phyloP scores from a whole-genome alignment of 2,797 vertebrate genomes.

The Sebastes variabilis region DNA sequence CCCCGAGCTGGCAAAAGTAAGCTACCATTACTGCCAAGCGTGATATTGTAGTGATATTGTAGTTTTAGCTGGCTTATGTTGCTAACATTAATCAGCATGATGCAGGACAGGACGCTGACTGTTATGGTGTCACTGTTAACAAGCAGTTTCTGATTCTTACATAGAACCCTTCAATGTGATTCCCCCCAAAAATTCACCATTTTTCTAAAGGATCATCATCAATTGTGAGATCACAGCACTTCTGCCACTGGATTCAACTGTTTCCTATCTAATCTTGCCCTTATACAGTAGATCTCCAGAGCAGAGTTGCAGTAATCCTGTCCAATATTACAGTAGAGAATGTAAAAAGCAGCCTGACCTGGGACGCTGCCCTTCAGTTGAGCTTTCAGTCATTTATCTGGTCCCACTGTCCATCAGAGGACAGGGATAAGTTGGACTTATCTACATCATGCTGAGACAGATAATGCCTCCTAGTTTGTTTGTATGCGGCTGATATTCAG shows the following conservation, averaged over 20 bases:
- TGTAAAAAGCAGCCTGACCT: neutral
- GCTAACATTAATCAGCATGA: too few species aligned
- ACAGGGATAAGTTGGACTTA: neutral
- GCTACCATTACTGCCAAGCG: too few species aligned
- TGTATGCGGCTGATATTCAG: neutral
- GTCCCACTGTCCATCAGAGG: neutral
- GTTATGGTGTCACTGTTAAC: too few species aligned
- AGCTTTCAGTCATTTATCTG: conserved; percentile 3
- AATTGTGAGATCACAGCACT: too few species aligned
- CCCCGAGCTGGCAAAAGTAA: too few species aligned
- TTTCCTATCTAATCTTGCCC: neutral
- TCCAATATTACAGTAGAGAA: neutral
- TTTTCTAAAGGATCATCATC: neutral
- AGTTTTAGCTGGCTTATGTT: too few species aligned
- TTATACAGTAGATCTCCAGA: neutral
- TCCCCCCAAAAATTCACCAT: neutral
- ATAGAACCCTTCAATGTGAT: neutral
- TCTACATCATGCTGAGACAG: neutral
- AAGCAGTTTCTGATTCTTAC: too few species aligned
- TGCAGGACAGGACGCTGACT: too few species aligned
- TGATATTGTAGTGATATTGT: too few species aligned
- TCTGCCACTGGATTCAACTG: neutral
- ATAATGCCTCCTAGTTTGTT: neutral
- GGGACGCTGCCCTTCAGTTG: neutral
- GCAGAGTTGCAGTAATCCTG: neutral